phyloP scores from a whole-genome alignment of 2,797 vertebrate genomes.

The Diplodus sargus region DNA sequence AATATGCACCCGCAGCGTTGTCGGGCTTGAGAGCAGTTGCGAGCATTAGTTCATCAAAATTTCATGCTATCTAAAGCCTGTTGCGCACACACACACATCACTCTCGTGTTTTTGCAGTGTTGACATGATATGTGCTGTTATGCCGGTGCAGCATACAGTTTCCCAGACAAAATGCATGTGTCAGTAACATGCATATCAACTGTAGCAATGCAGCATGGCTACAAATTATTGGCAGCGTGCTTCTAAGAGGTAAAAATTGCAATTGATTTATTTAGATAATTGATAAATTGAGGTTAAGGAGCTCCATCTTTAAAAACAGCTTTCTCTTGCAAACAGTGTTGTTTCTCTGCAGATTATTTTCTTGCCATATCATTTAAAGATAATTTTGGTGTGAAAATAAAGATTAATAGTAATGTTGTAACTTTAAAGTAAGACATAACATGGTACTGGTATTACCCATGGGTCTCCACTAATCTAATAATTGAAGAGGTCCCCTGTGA shows the following conservation, averaged over 20 bases:
- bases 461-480: no score
- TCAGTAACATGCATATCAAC: neutral
- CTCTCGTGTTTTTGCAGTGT: neutral
- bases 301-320: no score
- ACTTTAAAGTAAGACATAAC: neutral
- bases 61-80: conserved; percentile 30
- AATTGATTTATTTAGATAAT: no score
- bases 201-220: conserved; percentile 6
- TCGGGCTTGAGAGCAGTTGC: conserved; percentile 1
- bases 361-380: neutral
- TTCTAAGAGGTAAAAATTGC: no score
- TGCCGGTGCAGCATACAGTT: conserved; percentile 25
- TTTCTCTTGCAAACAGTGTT: no score
- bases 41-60: conserved; percentile 38
- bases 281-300: no score
- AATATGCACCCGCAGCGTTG: neutral
- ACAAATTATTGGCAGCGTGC: neutral
- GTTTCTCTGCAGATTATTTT: no score
- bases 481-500: no score
- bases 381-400: neutral
- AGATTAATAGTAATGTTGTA: neutral
- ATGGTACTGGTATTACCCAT: no score
- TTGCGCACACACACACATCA: conserved; percentile 14
- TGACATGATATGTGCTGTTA: neutral
- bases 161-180: conserved; percentile 1